These are phyloP conservation scores for Proisotoma minuta DNA, from an alignment of 2,888 invertebrate genomes.

Conservation along the genomic window DNA sequence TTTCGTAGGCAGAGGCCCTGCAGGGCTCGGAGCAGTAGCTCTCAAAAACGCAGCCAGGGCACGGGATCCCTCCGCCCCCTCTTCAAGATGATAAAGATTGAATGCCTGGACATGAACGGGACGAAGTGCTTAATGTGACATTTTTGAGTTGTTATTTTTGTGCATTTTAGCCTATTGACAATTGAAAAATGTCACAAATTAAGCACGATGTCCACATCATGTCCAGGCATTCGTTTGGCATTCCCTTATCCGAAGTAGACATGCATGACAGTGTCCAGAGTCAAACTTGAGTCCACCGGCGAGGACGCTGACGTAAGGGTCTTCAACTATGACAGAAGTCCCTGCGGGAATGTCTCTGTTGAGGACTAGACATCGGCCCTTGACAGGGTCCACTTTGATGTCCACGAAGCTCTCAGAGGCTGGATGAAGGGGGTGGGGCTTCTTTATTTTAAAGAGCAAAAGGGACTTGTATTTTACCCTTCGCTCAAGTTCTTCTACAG, in stretches of 20 bases:
- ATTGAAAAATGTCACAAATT: too few species aligned
- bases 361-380: conserved; percentile 35
- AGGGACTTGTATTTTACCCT: conserved; percentile 31
- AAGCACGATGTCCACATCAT: too few species aligned
- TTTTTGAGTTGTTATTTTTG: too few species aligned
- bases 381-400: conserved; percentile 19
- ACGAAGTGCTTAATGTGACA: too few species aligned
- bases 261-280: conserved; percentile 37
- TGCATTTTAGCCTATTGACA: too few species aligned
- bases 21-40: conserved; percentile 33
- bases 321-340: conserved; percentile 38
- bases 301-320: conserved; percentile 37
- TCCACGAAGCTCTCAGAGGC: conserved; percentile 37
- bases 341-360: conserved; percentile 43
- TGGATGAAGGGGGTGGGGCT: conserved; percentile 16
- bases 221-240: too few species aligned
- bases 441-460: conserved; percentile 39
- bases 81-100: too few species aligned
- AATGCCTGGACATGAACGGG: too few species aligned
- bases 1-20: conserved; percentile 21
- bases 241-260: conserved; percentile 29
- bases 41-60: conserved; percentile 39
- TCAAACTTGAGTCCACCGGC: conserved; percentile 38
- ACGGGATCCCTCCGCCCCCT: conserved; percentile 36
- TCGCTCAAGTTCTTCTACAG: conserved; percentile 26